Evolutionary conservation across 2,888 invertebrate species (phyloP).

Genomic region (Thera britannica): DNA sequence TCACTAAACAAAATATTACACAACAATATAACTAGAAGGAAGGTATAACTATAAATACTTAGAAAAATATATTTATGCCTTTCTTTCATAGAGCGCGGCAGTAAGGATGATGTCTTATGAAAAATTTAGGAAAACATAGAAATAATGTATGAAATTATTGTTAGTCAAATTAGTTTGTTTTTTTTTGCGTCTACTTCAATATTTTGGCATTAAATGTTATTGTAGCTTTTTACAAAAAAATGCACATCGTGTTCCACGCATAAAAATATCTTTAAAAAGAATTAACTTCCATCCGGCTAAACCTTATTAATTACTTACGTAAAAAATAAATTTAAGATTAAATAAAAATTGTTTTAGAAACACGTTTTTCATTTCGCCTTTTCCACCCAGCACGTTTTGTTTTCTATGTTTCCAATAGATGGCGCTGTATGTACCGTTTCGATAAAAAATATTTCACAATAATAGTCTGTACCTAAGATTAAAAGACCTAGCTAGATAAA

Average conservation of each 20-base stretch:
- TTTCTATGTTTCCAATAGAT: slow-evolving; percentile 26
- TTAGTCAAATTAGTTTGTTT: neutral
- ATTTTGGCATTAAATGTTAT: neutral
- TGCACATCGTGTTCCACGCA: neutral
- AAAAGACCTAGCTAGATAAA: no score
- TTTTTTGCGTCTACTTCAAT: neutral
- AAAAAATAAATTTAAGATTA: slow-evolving; percentile 7
- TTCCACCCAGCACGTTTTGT: neutral
- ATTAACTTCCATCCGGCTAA: neutral
- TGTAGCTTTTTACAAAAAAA: neutral
- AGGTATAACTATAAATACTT: no score
- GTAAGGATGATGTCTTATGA: no score
- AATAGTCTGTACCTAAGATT: no score
- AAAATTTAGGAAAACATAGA: neutral
- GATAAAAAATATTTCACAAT: neutral
- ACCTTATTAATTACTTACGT: neutral
- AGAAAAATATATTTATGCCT: no score
- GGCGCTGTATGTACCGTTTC: slow-evolving; percentile 26
- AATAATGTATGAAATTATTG: neutral
- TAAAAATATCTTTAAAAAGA: neutral
- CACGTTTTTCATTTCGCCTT: neutral
- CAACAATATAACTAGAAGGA: no score
- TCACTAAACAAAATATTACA: no score
- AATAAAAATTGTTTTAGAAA: slow-evolving; percentile 22
- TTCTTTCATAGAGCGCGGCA: no score